Conservation (phyloP, 2,113 vertebrate genomes). For the Macquaria ambigua region DNA sequence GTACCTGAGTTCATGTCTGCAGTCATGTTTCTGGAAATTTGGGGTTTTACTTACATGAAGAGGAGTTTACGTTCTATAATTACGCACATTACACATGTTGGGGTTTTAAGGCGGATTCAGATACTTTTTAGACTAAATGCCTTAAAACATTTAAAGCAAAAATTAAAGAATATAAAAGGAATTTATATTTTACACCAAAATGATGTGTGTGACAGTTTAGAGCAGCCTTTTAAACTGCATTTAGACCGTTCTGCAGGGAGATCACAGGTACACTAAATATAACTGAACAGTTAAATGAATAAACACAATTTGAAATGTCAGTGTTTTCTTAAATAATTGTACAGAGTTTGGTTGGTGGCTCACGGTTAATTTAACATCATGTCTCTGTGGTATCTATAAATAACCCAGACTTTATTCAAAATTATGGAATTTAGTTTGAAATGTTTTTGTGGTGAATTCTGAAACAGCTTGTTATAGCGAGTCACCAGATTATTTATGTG, state of each 20-base stretch:
- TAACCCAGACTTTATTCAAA: neutral
- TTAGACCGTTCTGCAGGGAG: too few relatives aligned
- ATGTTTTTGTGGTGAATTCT: neutral
- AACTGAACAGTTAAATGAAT: too few relatives aligned
- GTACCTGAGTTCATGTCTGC: neutral
- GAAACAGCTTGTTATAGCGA: too few relatives aligned
- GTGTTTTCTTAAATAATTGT: too few relatives aligned
- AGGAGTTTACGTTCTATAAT: neutral
- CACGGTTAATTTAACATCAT: too few relatives aligned
- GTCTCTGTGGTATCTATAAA: too few relatives aligned
- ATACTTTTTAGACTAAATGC: neutral
- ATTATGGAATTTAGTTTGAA: neutral
- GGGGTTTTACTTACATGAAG: neutral
- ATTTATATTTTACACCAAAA: too few relatives aligned
- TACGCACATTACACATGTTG: neutral
- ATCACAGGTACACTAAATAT: too few relatives aligned
- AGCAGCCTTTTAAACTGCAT: too few relatives aligned
- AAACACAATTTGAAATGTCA: too few relatives aligned
- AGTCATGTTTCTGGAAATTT: neutral
- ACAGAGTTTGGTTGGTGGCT: neutral
- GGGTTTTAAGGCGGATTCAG: neutral
- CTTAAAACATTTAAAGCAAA: neutral
- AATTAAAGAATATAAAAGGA: too few relatives aligned
- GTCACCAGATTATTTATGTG: neutral
- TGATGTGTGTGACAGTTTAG: too few relatives aligned